Conservation (phyloP, 2,113 vertebrate genomes). For the Mungos mungo region DNA sequence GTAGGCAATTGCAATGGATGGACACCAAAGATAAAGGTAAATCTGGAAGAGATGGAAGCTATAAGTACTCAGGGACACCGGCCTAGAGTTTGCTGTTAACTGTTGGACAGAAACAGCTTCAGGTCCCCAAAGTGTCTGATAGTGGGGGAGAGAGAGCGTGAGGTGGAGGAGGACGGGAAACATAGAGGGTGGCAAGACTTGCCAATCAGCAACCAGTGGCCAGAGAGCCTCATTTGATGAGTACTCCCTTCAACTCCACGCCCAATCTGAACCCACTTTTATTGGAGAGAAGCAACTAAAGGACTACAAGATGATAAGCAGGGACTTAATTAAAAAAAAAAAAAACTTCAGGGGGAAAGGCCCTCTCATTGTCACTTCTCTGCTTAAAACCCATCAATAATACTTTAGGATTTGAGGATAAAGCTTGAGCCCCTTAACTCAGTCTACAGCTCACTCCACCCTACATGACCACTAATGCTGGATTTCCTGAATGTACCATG, state of each 20-base stretch:
- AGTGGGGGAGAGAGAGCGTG: not conserved
- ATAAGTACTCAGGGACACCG: not conserved
- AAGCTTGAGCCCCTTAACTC: not conserved
- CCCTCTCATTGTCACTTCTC: slow-evolving; percentile 1
- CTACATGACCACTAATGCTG: not conserved
- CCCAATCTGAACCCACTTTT: not conserved
- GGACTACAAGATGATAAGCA: slow-evolving; percentile 40
- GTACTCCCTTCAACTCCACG: not conserved
- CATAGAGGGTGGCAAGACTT: not conserved
- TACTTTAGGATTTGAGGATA: slow-evolving; percentile 42
- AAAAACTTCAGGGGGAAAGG: not conserved
- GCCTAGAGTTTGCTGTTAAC: not conserved
- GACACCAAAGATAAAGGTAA: not conserved
- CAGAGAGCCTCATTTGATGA: slow-evolving; percentile 9
- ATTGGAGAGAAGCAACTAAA: slow-evolving; percentile 38
- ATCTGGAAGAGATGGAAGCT: not conserved
- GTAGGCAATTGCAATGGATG: not conserved
- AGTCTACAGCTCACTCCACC: not conserved
- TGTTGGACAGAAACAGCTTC: not conserved
- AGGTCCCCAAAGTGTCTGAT: not conserved
- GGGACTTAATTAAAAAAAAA: slow-evolving; percentile 49
- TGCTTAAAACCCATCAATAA: slow-evolving; percentile 44
- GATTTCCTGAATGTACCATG: not conserved
- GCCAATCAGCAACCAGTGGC: not conserved
- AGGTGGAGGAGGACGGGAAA: not conserved